Evolutionary conservation across 2,113 vertebrate genomes (phyloP), one percentile per base, ranked within the genome.

Genomic region (Podilymbus podiceps): DNA sequence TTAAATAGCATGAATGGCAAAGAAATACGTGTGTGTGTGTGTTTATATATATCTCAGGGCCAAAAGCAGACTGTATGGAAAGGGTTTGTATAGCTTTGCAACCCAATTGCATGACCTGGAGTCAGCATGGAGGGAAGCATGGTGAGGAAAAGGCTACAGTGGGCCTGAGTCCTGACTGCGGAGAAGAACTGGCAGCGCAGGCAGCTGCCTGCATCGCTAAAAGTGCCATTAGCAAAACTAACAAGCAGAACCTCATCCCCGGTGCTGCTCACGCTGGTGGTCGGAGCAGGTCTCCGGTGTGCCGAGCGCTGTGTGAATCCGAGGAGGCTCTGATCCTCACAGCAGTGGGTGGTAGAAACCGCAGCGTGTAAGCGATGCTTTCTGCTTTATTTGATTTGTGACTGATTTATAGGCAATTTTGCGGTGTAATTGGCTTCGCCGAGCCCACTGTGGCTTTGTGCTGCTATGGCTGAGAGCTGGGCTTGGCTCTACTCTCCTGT

Each of bases 331-430:
- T 64, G 92, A 80, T 87, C 92, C 94, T 91, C 81, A 60, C 90
- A 77, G 90, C 81, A 27, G 90, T 91, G 85, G 85, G 85, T 91
- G 94, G 85, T 64, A 87, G 73, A 88, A 95, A 93, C 85, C 86
- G 6, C 79, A 63, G 67, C 2, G 11, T 15, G 73, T n/a, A 63
- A 85, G 81, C 6, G 2, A 72, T 81, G 88, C 72, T 76, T 44
- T 80, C 31, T 73, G 76, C 59, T 91, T 94, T 49, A n/a, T 87
- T 91, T 84, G 76, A 40, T 84, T 74, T 58, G 63, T 68, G 84
- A 46, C 73, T 81, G 87, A 95, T 93, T 87, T 89, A 76, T 75
- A 87, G 89, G 84, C 50, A 3, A n/a, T 91, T 89, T 55, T 74
- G 80, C 0, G 30, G 52, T 47, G 50, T 60, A 69, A 63, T 59